phyloP scores from a whole-genome alignment of 2,888 invertebrate species.

The Mimas tiliae region DNA sequence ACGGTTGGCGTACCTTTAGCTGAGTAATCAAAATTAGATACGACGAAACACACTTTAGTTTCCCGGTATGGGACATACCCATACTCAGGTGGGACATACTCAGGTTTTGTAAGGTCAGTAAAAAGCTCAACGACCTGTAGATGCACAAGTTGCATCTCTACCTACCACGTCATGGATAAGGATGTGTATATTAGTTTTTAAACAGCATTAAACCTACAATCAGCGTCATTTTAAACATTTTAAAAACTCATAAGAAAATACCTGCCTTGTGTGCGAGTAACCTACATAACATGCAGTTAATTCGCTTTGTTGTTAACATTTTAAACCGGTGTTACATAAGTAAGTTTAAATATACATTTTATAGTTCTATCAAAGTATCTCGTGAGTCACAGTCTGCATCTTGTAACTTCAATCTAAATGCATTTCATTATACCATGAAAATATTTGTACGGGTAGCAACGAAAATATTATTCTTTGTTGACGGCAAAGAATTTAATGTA shows the following conservation, averaged over 20 bases:
- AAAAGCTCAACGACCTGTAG: no score
- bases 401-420: constrained; percentile 57
- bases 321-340: constrained; percentile 20
- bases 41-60: no score
- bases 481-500: no score
- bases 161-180: no score
- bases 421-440: constrained; percentile 65
- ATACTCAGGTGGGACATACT: no score
- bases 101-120: no score
- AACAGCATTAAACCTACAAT: not conserved
- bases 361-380: constrained; percentile 39
- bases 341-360: constrained; percentile 33
- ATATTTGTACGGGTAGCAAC: constrained; percentile 52
- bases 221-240: not conserved
- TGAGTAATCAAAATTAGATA: no score
- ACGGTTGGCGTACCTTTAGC: no score
- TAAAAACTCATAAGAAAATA: not conserved
- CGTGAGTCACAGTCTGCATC: constrained; percentile 40
- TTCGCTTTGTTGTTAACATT: constrained; percentile 7
- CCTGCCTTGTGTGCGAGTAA: not conserved
- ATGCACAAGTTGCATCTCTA: no score
- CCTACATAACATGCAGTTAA: not conserved
- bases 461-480: not conserved
- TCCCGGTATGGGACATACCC: no score
- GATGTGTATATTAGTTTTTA: not conserved